These are phyloP conservation scores for Drosophila santomea DNA, from an alignment of 1,140 invertebrate species.

Conservation along the genomic window DNA sequence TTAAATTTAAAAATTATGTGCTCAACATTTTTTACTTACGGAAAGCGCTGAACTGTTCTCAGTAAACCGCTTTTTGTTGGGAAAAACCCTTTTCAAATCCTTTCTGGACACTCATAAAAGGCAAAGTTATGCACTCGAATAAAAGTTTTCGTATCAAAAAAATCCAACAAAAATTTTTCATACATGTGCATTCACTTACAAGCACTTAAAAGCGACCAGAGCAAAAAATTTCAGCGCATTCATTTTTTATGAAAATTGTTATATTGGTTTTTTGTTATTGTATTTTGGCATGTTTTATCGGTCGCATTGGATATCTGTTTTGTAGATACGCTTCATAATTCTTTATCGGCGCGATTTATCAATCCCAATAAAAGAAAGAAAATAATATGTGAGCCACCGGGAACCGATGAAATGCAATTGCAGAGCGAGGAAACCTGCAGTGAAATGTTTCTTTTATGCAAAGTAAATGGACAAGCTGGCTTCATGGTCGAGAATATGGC, in stretches of 20 bases:
- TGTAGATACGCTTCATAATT: constrained; percentile 59
- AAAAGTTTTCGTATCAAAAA: constrained; percentile 25
- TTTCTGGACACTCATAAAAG: constrained; percentile 26
- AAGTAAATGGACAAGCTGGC: constrained; percentile 33
- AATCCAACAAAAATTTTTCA: constrained; percentile 58
- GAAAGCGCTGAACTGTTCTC: not conserved
- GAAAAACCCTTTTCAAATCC: constrained; percentile 14
- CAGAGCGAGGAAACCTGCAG: constrained; percentile 26
- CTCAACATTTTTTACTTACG: not conserved
- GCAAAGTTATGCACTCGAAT: constrained; percentile 17
- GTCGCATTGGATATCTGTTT: constrained; percentile 34
- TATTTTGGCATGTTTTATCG: constrained; percentile 42
- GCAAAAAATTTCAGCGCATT: constrained; percentile 34
- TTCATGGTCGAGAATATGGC: constrained; percentile 17
- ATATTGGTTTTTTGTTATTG: constrained; percentile 20
- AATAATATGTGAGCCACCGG: constrained; percentile 2
- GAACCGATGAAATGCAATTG: constrained; percentile 31
- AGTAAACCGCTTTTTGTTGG: not conserved
- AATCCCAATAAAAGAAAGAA: constrained; percentile 39
- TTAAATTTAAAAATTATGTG: not conserved
- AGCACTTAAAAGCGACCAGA: constrained; percentile 50
- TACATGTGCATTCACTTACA: constrained; percentile 57
- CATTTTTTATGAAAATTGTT: constrained; percentile 60
- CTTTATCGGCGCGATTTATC: constrained; percentile 62
- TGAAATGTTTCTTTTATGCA: constrained; percentile 50